Evolutionary conservation across 30 jellyfish, hydroid and myxozoan genomes (phyloP), one percentile per base, ranked within the genome.

Genomic region (Turritopsis dohrnii): DNA sequence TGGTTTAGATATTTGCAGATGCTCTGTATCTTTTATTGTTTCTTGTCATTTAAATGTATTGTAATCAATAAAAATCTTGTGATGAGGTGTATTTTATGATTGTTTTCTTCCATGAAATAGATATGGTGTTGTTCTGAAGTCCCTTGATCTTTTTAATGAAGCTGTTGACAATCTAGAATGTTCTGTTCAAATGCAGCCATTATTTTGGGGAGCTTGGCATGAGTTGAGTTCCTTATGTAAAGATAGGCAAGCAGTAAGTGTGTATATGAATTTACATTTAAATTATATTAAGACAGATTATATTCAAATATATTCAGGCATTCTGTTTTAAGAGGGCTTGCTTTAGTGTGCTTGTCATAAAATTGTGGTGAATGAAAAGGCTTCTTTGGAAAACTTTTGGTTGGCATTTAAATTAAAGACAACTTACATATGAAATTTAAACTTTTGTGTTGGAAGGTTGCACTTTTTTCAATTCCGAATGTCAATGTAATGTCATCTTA

Each of bases 131-230:
- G 96, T 93, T 7, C 75, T 93, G 80, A 93, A 88, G 65, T 84
- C 75, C 29, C 87, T 93, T 23, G 79, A 88, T 71, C 66, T 93
- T 54, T 21, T 24, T 29, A 65, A 88, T 25, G 96, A 93, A 82
- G 98, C 98, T 52, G 75, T 84, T 28, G 90, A 81, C 24, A 71
- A 77, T 28, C 81, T 93, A 20, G 52, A 72, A 52, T 71, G 84
- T 71, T 90, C 96, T 8, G 87, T 93, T 5, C 96, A 93, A 80
- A 88, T 71, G 88, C 95, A 88, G 72, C 98, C 98, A 16, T 74
- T 93, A 52, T 84, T 88, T 28, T 93, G 98, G 98, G 93, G 96
- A 9, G 96, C 96, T 26, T 93, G 98, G 98, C 83, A 88, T 20
- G 98, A 93, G 83, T 86, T 93, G 8, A 90, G 96, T 7, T 60